phyloP scores from a whole-genome alignment of 2,888 invertebrate genomes.

The Lasioglossum marginatum region DNA sequence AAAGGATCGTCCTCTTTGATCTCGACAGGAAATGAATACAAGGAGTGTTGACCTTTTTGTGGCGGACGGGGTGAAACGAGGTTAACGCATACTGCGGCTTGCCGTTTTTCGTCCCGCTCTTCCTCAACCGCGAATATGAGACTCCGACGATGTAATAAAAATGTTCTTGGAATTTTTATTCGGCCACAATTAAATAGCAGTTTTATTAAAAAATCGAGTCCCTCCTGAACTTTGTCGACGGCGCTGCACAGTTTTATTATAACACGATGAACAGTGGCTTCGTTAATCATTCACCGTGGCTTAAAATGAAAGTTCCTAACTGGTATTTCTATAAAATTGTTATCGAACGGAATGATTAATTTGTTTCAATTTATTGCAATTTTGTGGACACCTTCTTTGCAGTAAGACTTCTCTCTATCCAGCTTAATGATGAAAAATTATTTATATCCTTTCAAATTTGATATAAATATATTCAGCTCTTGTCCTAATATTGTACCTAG shows the following conservation, averaged over 20 bases:
- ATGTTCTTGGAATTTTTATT: conserved; percentile 18
- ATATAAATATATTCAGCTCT: not conserved
- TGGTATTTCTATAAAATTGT: not conserved
- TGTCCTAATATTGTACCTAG: not conserved
- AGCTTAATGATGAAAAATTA: not conserved
- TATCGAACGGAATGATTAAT: not conserved
- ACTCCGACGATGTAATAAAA: not conserved
- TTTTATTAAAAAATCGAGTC: conserved; percentile 10
- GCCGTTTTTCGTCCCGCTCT: conserved; percentile 24
- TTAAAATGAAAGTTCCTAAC: not conserved
- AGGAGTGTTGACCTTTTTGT: conserved; percentile 61
- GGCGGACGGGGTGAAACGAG: conserved; percentile 48
- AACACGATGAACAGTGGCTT: not conserved
- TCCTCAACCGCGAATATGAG: not conserved
- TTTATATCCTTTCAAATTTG: not conserved
- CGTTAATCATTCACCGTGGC: not conserved
- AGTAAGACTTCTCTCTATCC: not conserved
- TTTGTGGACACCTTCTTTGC: not conserved
- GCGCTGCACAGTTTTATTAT: not conserved
- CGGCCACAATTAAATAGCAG: not conserved
- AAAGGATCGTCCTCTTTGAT: conserved; percentile 64
- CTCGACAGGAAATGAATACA: conserved; percentile 58
- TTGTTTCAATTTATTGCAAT: not conserved
- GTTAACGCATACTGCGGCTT: conserved; percentile 53
- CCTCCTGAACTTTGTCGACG: not conserved